Conservation (phyloP, 92 coral and sea anemone genomes). For the Palythoa grandiflora region DNA sequence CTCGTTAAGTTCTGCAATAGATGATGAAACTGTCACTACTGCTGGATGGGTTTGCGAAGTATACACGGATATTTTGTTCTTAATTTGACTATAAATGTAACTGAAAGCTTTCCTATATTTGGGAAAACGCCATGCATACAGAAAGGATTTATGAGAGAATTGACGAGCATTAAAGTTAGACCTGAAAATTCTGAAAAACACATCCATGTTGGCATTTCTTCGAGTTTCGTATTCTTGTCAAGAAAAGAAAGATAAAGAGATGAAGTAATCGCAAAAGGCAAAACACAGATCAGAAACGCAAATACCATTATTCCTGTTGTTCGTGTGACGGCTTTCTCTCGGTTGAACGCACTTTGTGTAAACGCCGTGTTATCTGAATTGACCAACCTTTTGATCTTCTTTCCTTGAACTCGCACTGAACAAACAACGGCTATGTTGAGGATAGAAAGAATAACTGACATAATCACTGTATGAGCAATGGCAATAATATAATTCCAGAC, state of each 20-base stretch:
- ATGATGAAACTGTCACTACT: no score
- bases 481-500: no score
- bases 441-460: no score
- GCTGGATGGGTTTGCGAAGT: no score
- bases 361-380: neutral
- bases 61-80: neutral
- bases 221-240: neutral
- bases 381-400: neutral
- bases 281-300: neutral
- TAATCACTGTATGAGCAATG: no score
- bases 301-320: slow-evolving; percentile 1
- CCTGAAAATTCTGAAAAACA: neutral
- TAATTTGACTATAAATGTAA: neutral
- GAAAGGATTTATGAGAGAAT: no score
- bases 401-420: neutral
- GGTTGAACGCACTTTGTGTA: neutral
- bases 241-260: neutral
- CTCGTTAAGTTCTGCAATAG: neutral
- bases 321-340: slow-evolving; percentile 32
- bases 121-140: no score
- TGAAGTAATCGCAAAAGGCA: neutral
- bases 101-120: neutral
- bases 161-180: neutral
- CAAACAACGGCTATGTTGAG: no score
- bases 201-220: neutral